phyloP scores from a whole-genome alignment of 2,888 invertebrate genomes.

The Tridacna crocea region DNA sequence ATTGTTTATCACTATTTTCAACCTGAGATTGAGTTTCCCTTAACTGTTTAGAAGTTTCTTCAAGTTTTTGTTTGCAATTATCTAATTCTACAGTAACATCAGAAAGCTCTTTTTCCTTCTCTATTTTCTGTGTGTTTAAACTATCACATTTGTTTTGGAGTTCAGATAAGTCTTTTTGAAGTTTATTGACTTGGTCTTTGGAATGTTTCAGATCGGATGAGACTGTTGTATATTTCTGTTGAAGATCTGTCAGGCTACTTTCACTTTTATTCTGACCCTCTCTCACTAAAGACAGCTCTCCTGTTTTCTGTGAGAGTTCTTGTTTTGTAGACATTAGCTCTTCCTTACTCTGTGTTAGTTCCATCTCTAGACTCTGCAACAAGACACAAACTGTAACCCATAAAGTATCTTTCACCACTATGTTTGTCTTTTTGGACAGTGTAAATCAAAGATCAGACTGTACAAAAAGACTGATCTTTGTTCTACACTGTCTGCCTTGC shows the following conservation, averaged over 20 bases:
- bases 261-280: slow-evolving; percentile 37
- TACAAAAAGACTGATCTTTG: too few relatives aligned
- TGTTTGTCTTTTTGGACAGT: too few relatives aligned
- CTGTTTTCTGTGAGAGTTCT: slow-evolving; percentile 38
- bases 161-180: slow-evolving; percentile 51
- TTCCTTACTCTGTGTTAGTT: slow-evolving; percentile 46
- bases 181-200: slow-evolving; percentile 45
- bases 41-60: slow-evolving; percentile 22
- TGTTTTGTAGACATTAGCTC: slow-evolving; percentile 50
- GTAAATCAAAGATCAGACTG: too few relatives aligned
- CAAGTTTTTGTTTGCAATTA: slow-evolving; percentile 1
- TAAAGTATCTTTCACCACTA: too few relatives aligned
- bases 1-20: slow-evolving; percentile 8
- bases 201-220: slow-evolving; percentile 46
- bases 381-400: neutral
- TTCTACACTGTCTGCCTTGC: too few relatives aligned
- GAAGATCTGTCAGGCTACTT: slow-evolving; percentile 33
- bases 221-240: slow-evolving; percentile 32
- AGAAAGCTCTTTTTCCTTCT: slow-evolving; percentile 27
- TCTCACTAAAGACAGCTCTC: slow-evolving; percentile 35
- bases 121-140: slow-evolving; percentile 33
- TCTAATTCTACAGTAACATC: slow-evolving; percentile 12
- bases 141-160: slow-evolving; percentile 36
- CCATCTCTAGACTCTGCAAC: slow-evolving; percentile 40
- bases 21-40: slow-evolving; percentile 19